These are phyloP conservation scores for Alligator mississippiensis DNA, from an alignment of 2,113 vertebrate species.

Conservation along the genomic window DNA sequence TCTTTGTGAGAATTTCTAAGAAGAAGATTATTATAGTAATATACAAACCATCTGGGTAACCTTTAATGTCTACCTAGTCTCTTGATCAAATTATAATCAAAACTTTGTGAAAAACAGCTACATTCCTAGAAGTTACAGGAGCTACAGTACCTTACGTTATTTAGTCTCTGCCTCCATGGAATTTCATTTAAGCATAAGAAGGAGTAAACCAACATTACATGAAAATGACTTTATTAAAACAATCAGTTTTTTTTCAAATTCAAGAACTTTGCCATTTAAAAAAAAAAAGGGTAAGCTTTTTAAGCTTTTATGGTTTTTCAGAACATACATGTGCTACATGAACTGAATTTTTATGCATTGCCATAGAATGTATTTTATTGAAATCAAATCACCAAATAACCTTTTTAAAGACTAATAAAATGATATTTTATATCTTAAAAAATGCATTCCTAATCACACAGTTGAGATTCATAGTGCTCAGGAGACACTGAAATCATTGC, in stretches of 20 bases:
- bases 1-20: slow-evolving; percentile 74
- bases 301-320: not conserved
- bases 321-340: not conserved
- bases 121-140: not conserved
- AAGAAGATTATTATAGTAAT: slow-evolving; percentile 74
- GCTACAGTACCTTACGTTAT: slow-evolving; percentile 3
- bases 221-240: slow-evolving; percentile 32
- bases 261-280: not conserved
- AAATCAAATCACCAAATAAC: slow-evolving; percentile 52
- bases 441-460: slow-evolving; percentile 59
- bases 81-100: slow-evolving; percentile 69
- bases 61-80: slow-evolving; percentile 64
- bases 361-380: slow-evolving; percentile 42
- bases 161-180: not conserved
- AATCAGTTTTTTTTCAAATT: not conserved
- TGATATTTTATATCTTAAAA: slow-evolving; percentile 68
- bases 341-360: not conserved
- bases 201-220: not conserved
- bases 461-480: slow-evolving; percentile 78
- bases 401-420: slow-evolving; percentile 61
- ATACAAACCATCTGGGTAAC: slow-evolving; percentile 68
- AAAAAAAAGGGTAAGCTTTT: not conserved
- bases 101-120: slow-evolving; percentile 46
- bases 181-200: slow-evolving; percentile 31
- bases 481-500: slow-evolving; percentile 79